Base-by-base conservation (phyloP, 2,113 vertebrate species). In the Thamnophis sirtalis region DNA sequence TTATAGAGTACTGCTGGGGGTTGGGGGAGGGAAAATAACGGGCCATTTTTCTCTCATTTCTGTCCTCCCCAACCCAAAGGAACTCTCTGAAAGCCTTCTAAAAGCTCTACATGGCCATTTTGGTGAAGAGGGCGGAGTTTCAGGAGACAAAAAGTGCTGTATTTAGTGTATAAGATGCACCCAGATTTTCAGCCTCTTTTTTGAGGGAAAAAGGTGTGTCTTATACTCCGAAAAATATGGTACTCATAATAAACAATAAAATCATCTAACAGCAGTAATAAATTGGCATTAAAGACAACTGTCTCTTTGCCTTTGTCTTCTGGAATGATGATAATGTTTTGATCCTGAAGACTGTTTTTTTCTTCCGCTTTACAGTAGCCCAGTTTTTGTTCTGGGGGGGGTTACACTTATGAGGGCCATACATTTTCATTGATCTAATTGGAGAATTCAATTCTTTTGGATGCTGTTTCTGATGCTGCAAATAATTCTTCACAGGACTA, bases 401-500 rank as follows among this genome's bases (percentile, higher is more conserved):
- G 24, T 26, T 60, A 60, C 56, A 60, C 3, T 38, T 80, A 80
- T 80, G 15, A 80, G 2, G 6, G 7, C 9, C 33, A 80, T 21
- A 21, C 73, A 80, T 80, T 80, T 38, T 80, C 33, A 43, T 38
- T 17, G 73, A 43, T 43, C 17, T 80, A 17, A 80, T 80, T 80
- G 73, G 33, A 80, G 17, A 80, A 38, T 80, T 80, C 73, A 80
- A 21, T 80, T 80, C 73, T 80, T 80, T 38, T 80, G 15, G 19
- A 33, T 43, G 33, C 33, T 80, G 73, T 38, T 80, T 80, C 73
- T 80, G 38, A 38, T 43, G n/a, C 73, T 80, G 73, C 73, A 80
- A 80, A 80, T 43, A 38, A 80, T 51, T 87, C 93, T 95, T 92
- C 89, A 90, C 33, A 87, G 56, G 51, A 80, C 17, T 50, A 73